phyloP scores from a whole-genome alignment of 2,797 vertebrate species.

The Lacerta bilineata region DNA sequence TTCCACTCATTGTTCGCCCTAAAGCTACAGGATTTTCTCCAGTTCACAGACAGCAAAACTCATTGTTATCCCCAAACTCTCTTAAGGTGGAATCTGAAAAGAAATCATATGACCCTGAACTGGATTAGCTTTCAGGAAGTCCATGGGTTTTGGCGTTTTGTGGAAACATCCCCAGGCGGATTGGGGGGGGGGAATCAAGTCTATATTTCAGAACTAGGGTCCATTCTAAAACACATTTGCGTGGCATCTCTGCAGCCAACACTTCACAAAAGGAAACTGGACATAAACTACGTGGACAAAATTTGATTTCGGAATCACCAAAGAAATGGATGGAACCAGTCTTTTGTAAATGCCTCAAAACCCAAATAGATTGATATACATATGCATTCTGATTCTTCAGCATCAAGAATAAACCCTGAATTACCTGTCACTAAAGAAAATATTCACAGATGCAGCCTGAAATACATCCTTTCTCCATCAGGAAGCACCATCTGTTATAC shows the following conservation, averaged over 20 bases:
- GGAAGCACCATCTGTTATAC: conserved; percentile 18
- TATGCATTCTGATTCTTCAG: conserved; percentile 31
- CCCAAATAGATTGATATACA: conserved; percentile 45
- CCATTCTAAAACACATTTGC: conserved; percentile 74
- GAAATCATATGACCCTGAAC: conserved; percentile 82
- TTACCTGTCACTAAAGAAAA: conserved; percentile 40
- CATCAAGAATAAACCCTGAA: conserved; percentile 41
- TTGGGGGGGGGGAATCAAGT: conserved; percentile 74
- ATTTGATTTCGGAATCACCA: conserved; percentile 71
- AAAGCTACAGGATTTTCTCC: conserved; percentile 83
- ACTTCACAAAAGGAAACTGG: conserved; percentile 60
- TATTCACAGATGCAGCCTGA: conserved; percentile 61
- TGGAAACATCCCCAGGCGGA: conserved; percentile 77
- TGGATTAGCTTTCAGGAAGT: conserved; percentile 84
- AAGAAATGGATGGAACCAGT: conserved; percentile 56
- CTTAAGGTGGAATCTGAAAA: conserved; percentile 83
- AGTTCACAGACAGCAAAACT: conserved; percentile 77
- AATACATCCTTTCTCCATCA: conserved; percentile 65
- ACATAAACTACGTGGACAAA: conserved; percentile 59
- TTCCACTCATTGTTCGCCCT: conserved; percentile 82
- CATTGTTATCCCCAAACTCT: conserved; percentile 81
- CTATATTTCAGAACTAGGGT: conserved; percentile 74
- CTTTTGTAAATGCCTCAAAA: conserved; percentile 64
- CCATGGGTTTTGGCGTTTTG: conserved; percentile 79
- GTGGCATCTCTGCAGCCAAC: conserved; percentile 68